A percentile compares a stretch with the other conserved stretches of the same genome.
phyloP scores from a whole-genome alignment of 2,113 vertebrate genomes.

The Solenodon paradoxus region DNA sequence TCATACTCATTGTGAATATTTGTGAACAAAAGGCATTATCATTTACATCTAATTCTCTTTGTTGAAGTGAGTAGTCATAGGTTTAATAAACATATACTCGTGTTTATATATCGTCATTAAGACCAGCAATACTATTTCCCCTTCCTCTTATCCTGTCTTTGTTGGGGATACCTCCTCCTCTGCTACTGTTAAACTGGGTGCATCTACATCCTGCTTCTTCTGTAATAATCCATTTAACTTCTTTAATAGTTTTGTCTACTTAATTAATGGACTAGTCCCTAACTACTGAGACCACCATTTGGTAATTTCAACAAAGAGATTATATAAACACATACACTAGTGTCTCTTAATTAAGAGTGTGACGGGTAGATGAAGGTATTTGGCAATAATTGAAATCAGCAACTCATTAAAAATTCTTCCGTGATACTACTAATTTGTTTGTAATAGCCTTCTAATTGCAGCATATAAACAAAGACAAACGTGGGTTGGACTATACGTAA shows the following conservation, averaged over 20 bases:
- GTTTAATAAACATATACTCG: slow-evolving; percentile 58
- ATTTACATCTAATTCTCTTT: slow-evolving; percentile 51
- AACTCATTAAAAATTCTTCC: slow-evolving; percentile 66
- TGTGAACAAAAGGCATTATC: slow-evolving; percentile 43
- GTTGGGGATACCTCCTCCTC: slow-evolving; percentile 35
- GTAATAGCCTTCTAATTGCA: slow-evolving; percentile 66
- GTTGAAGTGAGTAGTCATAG: slow-evolving; percentile 33
- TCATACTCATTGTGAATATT: slow-evolving; percentile 54
- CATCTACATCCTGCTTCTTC: slow-evolving; percentile 69
- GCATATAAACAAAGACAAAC: slow-evolving; percentile 43
- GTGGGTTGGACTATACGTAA: slow-evolving; percentile 31
- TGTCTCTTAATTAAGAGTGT: slow-evolving; percentile 73
- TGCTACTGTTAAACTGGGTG: slow-evolving; percentile 77
- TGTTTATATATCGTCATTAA: slow-evolving; percentile 69
- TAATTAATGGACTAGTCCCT: slow-evolving; percentile 54
- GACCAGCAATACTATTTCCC: slow-evolving; percentile 37
- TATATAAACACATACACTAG: slow-evolving; percentile 61
- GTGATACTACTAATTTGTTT: slow-evolving; percentile 56
- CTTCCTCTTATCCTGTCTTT: slow-evolving; percentile 73
- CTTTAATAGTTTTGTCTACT: slow-evolving; percentile 69
- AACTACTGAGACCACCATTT: slow-evolving; percentile 61
- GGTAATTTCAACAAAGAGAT: slow-evolving; percentile 69
- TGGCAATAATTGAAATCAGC: slow-evolving; percentile 68
- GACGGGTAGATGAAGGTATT: slow-evolving; percentile 63
- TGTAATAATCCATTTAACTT: slow-evolving; percentile 66